Conservation (phyloP, 2,113 vertebrate genomes). For the Phyllopteryx taeniolatus region DNA sequence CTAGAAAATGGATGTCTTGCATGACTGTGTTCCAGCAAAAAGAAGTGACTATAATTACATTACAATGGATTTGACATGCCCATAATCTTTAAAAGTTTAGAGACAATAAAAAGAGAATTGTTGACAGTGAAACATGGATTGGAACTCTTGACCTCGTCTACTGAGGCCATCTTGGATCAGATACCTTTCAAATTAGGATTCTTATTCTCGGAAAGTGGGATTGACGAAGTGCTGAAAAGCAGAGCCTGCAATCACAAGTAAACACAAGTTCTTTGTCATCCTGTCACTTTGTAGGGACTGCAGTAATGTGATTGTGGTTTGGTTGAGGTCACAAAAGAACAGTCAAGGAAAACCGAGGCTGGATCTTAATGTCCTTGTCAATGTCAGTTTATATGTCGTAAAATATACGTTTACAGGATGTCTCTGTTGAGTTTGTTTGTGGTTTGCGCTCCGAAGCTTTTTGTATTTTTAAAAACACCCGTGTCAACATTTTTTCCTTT, state of each 20-base stretch:
- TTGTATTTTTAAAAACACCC: slow-evolving; percentile 33
- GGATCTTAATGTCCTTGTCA: neutral
- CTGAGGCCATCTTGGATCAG: neutral
- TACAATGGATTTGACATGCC: neutral
- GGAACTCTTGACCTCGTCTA: neutral
- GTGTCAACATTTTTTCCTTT: slow-evolving; percentile 41
- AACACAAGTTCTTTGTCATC: neutral
- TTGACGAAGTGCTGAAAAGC: neutral
- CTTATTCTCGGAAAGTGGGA: neutral
- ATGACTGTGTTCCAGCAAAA: neutral
- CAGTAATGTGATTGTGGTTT: neutral
- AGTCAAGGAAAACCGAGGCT: slow-evolving; percentile 5
- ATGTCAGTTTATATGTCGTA: neutral
- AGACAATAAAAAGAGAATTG: neutral
- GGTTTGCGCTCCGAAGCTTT: slow-evolving; percentile 41
- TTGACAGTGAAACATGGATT: neutral
- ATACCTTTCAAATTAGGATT: neutral
- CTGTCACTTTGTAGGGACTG: no score
- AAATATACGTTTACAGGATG: slow-evolving; percentile 21
- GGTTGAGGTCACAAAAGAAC: neutral
- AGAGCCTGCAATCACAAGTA: neutral
- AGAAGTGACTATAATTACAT: neutral
- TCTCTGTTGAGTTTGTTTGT: slow-evolving; percentile 35
- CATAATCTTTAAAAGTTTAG: neutral
- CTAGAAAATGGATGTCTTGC: neutral